phyloP scores from a whole-genome alignment of 1,140 invertebrate genomes.

The Lanistes nyassanus region DNA sequence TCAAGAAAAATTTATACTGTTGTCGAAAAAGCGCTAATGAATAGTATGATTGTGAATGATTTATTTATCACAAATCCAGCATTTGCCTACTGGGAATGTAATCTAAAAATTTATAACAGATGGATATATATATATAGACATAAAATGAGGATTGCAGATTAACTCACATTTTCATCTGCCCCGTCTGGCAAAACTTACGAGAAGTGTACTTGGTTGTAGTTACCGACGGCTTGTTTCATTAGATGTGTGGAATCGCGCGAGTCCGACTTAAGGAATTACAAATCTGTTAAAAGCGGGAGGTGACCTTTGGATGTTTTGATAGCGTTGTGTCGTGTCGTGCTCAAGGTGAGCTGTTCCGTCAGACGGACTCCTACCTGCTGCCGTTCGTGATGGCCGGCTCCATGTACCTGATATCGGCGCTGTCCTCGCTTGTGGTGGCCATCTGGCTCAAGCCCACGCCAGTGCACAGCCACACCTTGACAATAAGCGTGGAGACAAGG shows the following conservation, averaged over 20 bases:
- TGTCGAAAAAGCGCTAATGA: too few relatives aligned
- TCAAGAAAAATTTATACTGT: too few relatives aligned
- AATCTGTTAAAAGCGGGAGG: background rate
- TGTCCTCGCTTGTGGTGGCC: slow-evolving; percentile 22
- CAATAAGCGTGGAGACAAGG: background rate
- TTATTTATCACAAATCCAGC: too few relatives aligned
- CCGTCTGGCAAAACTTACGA: too few relatives aligned
- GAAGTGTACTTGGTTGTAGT: background rate
- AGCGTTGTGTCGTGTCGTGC: slow-evolving; percentile 3
- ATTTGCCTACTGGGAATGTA: too few relatives aligned
- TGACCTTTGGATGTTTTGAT: background rate
- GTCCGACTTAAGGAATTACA: background rate
- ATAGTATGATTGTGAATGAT: too few relatives aligned
- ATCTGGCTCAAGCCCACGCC: slow-evolving; percentile 9
- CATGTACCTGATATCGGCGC: slow-evolving; percentile 39
- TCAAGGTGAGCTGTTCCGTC: slow-evolving; percentile 41
- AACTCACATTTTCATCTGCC: too few relatives aligned
- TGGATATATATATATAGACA: too few relatives aligned
- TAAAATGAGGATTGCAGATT: too few relatives aligned
- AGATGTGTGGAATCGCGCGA: background rate
- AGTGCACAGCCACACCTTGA: background rate
- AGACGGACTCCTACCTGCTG: slow-evolving; percentile 32
- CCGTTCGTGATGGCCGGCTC: slow-evolving; percentile 39
- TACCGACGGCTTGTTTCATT: background rate
- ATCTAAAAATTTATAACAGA: too few relatives aligned